A percentile compares a stretch with the other conserved stretches of the same genome.
Conservation (phyloP, 1,140 invertebrate genomes). For the Nymphalis io region DNA sequence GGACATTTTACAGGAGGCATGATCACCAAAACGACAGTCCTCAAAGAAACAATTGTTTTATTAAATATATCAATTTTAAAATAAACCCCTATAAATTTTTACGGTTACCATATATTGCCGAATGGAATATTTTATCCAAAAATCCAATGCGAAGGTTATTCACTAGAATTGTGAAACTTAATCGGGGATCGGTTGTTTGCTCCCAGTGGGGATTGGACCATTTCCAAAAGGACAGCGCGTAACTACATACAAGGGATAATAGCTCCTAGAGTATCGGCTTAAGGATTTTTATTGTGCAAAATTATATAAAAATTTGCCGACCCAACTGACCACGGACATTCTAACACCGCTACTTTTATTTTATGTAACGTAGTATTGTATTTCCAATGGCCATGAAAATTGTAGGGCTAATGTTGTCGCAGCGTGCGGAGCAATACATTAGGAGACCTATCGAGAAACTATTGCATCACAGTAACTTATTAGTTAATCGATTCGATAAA, state of each 20-base stretch:
- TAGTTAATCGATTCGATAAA: neutral
- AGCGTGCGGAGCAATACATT: slow-evolving; percentile 3
- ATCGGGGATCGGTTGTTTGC: slow-evolving; percentile 32
- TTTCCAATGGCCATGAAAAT: slow-evolving; percentile 28
- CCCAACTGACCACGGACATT: slow-evolving; percentile 27
- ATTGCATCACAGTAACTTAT: neutral
- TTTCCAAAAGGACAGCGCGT: slow-evolving; percentile 22
- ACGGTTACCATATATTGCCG: neutral
- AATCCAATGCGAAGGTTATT: slow-evolving; percentile 38
- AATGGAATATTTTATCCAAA: slow-evolving; percentile 35
- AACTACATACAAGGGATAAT: slow-evolving; percentile 5
- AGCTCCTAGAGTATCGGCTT: neutral
- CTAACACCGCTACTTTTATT: slow-evolving; percentile 36
- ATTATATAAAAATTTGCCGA: neutral
- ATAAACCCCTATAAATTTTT: slow-evolving; percentile 9
- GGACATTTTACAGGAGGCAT: neutral
- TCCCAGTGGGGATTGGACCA: slow-evolving; percentile 30
- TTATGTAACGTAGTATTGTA: slow-evolving; percentile 37
- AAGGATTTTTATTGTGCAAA: slow-evolving; percentile 22
- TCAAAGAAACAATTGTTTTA: neutral
- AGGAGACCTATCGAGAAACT: neutral
- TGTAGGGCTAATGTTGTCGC: slow-evolving; percentile 25
- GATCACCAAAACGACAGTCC: neutral
- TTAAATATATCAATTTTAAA: slow-evolving; percentile 5
- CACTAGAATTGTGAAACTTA: slow-evolving; percentile 36